Conservation (phyloP, 2,113 vertebrate species). For the Alethe diademata region DNA sequence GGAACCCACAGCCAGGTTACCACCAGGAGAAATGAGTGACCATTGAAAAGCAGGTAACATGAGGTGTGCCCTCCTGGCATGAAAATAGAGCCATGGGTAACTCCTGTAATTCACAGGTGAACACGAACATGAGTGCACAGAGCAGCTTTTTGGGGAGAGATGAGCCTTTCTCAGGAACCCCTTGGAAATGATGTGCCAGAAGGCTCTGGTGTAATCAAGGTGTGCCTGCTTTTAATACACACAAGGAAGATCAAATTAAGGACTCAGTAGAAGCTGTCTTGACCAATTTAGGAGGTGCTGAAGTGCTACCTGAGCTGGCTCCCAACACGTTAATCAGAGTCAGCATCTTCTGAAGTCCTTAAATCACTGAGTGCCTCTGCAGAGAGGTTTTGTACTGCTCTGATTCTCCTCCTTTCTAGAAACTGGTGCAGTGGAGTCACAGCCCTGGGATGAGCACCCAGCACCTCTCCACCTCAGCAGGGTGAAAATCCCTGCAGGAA, state of each 20-base stretch:
- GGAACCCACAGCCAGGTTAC: background rate
- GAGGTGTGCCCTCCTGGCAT: background rate
- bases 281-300: background rate
- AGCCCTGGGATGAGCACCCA: background rate
- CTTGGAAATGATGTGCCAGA: background rate
- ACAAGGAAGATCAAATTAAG: conserved; percentile 5
- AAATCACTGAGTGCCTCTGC: background rate
- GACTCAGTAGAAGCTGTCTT: background rate
- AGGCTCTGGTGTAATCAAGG: background rate
- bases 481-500: background rate
- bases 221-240: background rate
- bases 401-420: background rate
- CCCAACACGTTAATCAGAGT: background rate
- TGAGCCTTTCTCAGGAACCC: background rate
- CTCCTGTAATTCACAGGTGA: background rate
- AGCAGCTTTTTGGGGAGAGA: background rate
- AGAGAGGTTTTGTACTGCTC: background rate
- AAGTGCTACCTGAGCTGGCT: background rate
- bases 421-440: background rate
- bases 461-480: background rate
- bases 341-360: background rate
- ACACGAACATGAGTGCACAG: background rate
- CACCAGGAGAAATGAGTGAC: background rate
- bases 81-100: background rate
- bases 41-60: rapidly evolving